Evolutionary conservation across 2,888 invertebrate species (phyloP), one percentile per base, ranked within the genome.

Genomic region (Agrilus biguttatus): DNA sequence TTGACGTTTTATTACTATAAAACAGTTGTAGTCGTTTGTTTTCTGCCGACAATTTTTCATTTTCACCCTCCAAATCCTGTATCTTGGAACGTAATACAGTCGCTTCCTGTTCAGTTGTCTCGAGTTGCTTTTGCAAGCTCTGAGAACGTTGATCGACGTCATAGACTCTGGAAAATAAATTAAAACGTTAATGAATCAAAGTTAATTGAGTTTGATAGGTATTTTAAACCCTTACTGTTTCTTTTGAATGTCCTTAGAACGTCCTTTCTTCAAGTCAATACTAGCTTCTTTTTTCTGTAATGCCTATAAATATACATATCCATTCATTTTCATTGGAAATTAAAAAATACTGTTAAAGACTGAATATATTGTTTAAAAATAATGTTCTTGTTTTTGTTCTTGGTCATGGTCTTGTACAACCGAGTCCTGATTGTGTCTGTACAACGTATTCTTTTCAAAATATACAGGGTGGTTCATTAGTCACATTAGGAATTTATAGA

Each of bases 21-120:
- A 76, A 53, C 42, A 81, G 60, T 60, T 78, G 77, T 52, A 85
- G 59, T 47, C 77, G 75, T 54, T 81, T 83, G 56, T 86, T 86
- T 63, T 87, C 86, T 38, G 75, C 70, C 45, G 70, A 68, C 40
- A 88, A 59, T 62, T 80, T 82, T 50, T 87, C 86, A 57, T 85
- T 85, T 57, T 88, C 86, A 33, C 66, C 66, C 66, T 87, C 85
- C 19, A 87, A 62, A 32, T 70, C 72, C 56, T 78, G 76, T 14
- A 78, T 75, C 65, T 81, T 84, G 23, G 73, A 69, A 49, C 83
- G 69, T 40, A 85, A 65, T 40, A 81, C 74, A 41, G 70, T 70
- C 3, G 80, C 80, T 66, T 87, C 87, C 63, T 84, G 82, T 61
- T 86, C 85, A 41, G 84, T 77, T 1, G 81, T 72, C 66, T 83